These are phyloP conservation scores for Folsomia manolachei DNA, from an alignment of 2,888 invertebrate species.

Conservation along the genomic window DNA sequence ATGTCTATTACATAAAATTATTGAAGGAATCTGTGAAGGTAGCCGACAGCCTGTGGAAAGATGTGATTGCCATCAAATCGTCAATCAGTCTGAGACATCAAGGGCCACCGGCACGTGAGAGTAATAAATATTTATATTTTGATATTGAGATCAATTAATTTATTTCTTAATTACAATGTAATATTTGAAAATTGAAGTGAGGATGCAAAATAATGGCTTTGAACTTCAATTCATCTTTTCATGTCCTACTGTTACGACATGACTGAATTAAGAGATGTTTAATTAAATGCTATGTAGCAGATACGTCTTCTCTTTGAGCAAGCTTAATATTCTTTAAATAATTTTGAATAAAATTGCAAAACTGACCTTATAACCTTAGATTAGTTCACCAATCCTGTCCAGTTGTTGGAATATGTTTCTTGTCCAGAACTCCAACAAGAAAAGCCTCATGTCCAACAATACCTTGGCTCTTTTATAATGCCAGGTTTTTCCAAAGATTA, in stretches of 20 bases:
- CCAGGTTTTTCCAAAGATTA: background rate
- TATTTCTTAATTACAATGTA: background rate
- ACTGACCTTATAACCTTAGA: background rate
- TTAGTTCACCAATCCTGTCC: background rate
- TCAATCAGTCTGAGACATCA: no score
- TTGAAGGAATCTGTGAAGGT: no score
- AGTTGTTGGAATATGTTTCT: background rate
- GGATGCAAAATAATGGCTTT: no score
- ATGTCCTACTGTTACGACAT: background rate
- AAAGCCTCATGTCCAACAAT: background rate
- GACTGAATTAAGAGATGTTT: background rate
- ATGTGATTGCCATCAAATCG: background rate
- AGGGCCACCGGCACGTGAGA: background rate
- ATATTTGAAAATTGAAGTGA: no score
- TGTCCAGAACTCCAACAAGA: background rate
- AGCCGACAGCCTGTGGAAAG: background rate
- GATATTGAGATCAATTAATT: background rate
- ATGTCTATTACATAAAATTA: no score
- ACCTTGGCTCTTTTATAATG: background rate
- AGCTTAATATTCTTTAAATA: no score
- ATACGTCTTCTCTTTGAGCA: no score
- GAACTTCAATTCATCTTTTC: background rate
- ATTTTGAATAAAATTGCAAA: no score
- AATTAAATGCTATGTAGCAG: background rate
- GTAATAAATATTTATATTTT: no score